phyloP scores from a whole-genome alignment of 2,888 invertebrate species.

The Dryococelus australis region DNA sequence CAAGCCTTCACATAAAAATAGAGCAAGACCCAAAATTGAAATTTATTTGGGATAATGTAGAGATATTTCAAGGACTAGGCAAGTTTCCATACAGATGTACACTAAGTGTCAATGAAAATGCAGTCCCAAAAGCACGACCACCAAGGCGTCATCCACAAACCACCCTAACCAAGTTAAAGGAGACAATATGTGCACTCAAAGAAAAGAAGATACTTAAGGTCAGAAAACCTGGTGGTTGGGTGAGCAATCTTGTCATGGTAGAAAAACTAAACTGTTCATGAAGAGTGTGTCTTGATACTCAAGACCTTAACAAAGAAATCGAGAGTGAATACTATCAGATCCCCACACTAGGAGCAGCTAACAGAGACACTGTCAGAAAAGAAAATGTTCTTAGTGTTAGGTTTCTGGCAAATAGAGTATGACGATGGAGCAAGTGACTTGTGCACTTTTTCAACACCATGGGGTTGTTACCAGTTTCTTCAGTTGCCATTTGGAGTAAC shows the following conservation, averaged over 20 bases:
- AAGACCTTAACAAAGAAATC: constrained; percentile 48
- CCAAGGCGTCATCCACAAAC: background rate
- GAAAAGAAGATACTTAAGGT: background rate
- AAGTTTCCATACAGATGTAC: background rate
- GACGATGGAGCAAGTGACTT: background rate
- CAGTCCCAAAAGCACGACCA: background rate
- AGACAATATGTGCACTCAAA: background rate
- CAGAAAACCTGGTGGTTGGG: constrained; percentile 42
- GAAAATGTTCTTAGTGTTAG: background rate
- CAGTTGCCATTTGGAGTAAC: background rate
- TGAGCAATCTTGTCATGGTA: constrained; percentile 49
- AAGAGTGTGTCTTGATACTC: constrained; percentile 51
- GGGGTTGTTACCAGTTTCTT: background rate
- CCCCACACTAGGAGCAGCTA: constrained; percentile 46
- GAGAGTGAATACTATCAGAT: constrained; percentile 46
- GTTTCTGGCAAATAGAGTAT: background rate
- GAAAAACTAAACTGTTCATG: constrained; percentile 49
- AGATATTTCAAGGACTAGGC: background rate
- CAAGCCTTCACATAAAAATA: background rate
- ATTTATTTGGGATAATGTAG: background rate
- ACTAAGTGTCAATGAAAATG: background rate
- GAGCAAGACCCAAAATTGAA: background rate
- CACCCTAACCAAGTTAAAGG: background rate
- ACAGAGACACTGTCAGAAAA: background rate
- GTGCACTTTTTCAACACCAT: background rate